phyloP scores from a whole-genome alignment of 2,888 invertebrate species.

The Hypsopygia costalis region DNA sequence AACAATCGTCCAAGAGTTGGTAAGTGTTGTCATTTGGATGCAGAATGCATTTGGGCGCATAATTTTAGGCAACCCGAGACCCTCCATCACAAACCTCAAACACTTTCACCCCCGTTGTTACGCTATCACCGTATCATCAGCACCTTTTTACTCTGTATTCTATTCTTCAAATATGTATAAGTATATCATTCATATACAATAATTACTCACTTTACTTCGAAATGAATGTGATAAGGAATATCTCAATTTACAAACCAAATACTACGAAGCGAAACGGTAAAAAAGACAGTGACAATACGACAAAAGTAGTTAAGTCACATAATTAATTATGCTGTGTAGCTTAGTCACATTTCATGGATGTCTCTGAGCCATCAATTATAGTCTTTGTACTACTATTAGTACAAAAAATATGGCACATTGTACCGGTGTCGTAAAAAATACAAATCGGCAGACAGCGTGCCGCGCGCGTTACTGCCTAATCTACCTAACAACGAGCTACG shows the following conservation, averaged over 20 bases:
- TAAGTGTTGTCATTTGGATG: too few relatives aligned
- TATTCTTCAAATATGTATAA: too few relatives aligned
- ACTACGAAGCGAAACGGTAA: not conserved
- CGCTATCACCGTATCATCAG: too few relatives aligned
- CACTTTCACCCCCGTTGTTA: too few relatives aligned
- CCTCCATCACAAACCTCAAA: too few relatives aligned
- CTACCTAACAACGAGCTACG: constrained; percentile 40
- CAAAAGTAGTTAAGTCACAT: constrained; percentile 17
- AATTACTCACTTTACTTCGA: too few relatives aligned
- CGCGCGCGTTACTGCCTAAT: constrained; percentile 52
- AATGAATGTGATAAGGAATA: not conserved
- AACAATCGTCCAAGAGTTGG: too few relatives aligned
- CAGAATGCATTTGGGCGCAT: too few relatives aligned
- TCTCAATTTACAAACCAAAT: not conserved
- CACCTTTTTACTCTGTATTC: too few relatives aligned
- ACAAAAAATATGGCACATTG: constrained; percentile 54
- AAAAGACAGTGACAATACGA: constrained; percentile 16
- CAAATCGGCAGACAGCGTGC: constrained; percentile 66
- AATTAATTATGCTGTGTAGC: constrained; percentile 23
- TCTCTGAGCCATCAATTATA: constrained; percentile 15
- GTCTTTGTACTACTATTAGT: constrained; percentile 22
- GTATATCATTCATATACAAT: too few relatives aligned
- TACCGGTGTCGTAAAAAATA: constrained; percentile 34
- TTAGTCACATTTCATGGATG: constrained; percentile 16
- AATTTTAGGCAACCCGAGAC: too few relatives aligned